Evolutionary conservation across 2,797 vertebrate species (phyloP).

Genomic region (Acrossocheilus fasciatus): DNA sequence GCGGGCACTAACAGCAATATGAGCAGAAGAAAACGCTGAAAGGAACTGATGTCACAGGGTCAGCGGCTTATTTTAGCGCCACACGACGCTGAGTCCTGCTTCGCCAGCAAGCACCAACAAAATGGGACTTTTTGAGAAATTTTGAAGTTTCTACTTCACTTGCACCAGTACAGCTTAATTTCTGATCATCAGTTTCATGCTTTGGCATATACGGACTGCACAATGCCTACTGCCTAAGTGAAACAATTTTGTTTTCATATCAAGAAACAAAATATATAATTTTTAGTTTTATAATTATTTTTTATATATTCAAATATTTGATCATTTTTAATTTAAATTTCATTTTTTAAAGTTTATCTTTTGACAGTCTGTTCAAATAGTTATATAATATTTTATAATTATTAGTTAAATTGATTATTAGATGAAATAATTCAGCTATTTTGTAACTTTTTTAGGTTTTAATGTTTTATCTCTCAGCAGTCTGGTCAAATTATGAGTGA

Average conservation of each 20-base stretch:
- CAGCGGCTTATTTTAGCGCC: slow-evolving; percentile 7
- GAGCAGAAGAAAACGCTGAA: neutral
- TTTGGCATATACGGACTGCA: neutral
- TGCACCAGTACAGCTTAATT: neutral
- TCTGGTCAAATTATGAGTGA: neutral
- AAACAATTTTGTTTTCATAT: neutral
- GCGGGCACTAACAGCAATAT: slow-evolving; percentile 11
- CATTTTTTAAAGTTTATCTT: too few relatives aligned
- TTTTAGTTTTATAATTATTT: neutral
- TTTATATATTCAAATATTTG: too few relatives aligned
- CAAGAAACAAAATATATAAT: neutral
- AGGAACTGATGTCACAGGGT: slow-evolving; percentile 32
- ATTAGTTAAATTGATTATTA: too few relatives aligned
- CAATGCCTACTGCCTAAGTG: neutral
- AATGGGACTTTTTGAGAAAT: neutral
- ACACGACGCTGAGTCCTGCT: neutral
- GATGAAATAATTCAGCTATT: too few relatives aligned
- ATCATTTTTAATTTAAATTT: too few relatives aligned
- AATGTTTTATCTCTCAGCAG: too few relatives aligned
- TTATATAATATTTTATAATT: too few relatives aligned
- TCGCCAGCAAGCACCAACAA: slow-evolving; percentile 7
- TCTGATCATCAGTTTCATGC: neutral
- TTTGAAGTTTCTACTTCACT: neutral
- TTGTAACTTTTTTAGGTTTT: too few relatives aligned
- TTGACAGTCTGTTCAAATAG: too few relatives aligned